phyloP scores from a whole-genome alignment of 2,797 vertebrate species.

The Chromobotia macracanthus region DNA sequence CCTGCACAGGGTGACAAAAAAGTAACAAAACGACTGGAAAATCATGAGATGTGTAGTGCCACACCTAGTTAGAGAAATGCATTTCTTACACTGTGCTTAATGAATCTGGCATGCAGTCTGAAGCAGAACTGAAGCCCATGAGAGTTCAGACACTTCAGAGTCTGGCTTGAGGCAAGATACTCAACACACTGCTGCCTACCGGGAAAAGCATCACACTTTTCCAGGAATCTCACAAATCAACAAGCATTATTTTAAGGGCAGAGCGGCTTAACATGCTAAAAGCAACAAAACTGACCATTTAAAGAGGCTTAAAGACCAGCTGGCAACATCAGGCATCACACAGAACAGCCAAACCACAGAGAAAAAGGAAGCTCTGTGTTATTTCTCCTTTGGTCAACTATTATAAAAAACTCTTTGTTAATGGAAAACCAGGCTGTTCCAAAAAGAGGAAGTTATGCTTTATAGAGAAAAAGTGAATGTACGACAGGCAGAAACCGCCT shows the following conservation, averaged over 20 bases:
- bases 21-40: too few relatives aligned
- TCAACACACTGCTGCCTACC: background rate
- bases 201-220: background rate
- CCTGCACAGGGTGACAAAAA: too few relatives aligned
- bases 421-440: background rate
- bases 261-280: constrained; percentile 8
- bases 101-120: too few relatives aligned
- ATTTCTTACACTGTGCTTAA: too few relatives aligned
- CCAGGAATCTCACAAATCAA: constrained; percentile 12
- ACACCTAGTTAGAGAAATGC: background rate
- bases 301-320: background rate
- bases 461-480: background rate
- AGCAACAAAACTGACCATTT: constrained; percentile 17
- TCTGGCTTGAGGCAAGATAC: background rate
- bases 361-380: constrained; percentile 6
- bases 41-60: background rate
- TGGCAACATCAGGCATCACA: constrained; percentile 13
- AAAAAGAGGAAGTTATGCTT: background rate
- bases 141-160: background rate
- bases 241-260: constrained; percentile 15
- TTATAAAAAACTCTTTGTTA: constrained; percentile 12
- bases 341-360: constrained; percentile 26
- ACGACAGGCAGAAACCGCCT: background rate
- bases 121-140: background rate
- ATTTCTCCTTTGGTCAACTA: constrained; percentile 11